These are phyloP conservation scores for Globia sparganii DNA, from an alignment of 2,888 invertebrate genomes.

Conservation along the genomic window DNA sequence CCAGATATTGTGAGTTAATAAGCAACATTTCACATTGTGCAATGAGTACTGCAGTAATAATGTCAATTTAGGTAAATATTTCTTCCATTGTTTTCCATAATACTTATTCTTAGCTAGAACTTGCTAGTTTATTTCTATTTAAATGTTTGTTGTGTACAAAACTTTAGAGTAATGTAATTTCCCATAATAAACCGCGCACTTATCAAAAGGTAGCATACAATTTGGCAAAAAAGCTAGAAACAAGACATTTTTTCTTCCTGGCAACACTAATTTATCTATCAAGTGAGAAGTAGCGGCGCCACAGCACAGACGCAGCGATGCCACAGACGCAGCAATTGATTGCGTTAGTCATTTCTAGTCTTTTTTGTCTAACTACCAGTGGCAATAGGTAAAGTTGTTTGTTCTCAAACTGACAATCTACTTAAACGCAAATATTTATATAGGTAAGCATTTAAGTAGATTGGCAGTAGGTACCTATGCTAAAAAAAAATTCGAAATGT, in stretches of 20 bases:
- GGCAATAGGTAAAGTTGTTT: not conserved
- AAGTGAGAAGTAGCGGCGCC: not conserved
- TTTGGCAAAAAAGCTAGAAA: conserved; percentile 29
- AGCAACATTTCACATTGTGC: conserved; percentile 52
- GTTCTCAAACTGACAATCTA: conserved; percentile 8
- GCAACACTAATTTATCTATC: conserved; percentile 11
- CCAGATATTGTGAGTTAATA: conserved; percentile 53
- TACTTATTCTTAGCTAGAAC: conserved; percentile 63
- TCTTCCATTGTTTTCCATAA: conserved; percentile 75
- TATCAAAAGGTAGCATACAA: not conserved
- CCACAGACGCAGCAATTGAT: not conserved
- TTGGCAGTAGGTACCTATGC: conserved; percentile 24
- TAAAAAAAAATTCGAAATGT: conserved; percentile 7
- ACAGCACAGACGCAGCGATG: not conserved
- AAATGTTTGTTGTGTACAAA: conserved; percentile 24
- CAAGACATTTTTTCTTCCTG: not conserved
- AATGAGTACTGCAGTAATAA: conserved; percentile 51
- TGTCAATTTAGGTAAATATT: conserved; percentile 52
- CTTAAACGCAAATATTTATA: not conserved
- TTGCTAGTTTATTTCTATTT: conserved; percentile 64
- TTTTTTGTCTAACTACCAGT: conserved; percentile 31
- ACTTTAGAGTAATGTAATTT: conserved; percentile 11
- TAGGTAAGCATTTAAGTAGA: not conserved
- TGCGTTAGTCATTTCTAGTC: not conserved
- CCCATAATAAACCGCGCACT: conserved; percentile 1